phyloP scores from a whole-genome alignment of 2,797 vertebrate genomes.

The Eulemur rubriventer region DNA sequence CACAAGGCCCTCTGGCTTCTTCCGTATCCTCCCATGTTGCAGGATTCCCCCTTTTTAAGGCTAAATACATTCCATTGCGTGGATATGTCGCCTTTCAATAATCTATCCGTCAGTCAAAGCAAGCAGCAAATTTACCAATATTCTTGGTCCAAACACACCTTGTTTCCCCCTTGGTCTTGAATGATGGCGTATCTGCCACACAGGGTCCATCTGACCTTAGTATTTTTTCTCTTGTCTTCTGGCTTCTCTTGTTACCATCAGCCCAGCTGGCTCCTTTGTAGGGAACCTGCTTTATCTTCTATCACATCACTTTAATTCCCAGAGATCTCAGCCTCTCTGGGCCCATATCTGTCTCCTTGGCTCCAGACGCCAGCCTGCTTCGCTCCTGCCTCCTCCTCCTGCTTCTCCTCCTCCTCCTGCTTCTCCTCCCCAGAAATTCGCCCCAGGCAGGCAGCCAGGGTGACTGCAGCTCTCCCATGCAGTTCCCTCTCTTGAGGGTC shows the following conservation, averaged over 20 bases:
- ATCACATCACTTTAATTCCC: not conserved
- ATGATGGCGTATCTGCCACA: not conserved
- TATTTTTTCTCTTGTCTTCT: not conserved
- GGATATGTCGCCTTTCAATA: too few relatives aligned
- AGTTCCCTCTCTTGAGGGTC: not conserved
- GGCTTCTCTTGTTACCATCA: not conserved
- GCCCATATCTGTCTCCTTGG: not conserved
- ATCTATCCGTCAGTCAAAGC: not conserved
- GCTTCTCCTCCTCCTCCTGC: not conserved
- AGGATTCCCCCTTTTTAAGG: not conserved
- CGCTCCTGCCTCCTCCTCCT: not conserved
- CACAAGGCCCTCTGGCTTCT: too few relatives aligned
- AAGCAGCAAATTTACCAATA: not conserved
- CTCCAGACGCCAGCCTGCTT: not conserved
- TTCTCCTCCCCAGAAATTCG: too few relatives aligned
- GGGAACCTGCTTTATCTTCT: not conserved
- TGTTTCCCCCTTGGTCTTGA: not conserved
- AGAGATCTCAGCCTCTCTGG: not conserved
- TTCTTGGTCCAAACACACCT: not conserved
- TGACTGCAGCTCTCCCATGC: too few relatives aligned
- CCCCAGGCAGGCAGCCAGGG: not conserved
- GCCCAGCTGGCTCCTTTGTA: not conserved
- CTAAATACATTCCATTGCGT: not conserved
- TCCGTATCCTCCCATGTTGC: too few relatives aligned
- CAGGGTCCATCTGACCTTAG: fast-evolving